Percentiles rank a stretch among this genome's conserved stretches.
Evolutionary conservation across 2,113 vertebrate species (phyloP).

Genomic region (Serilophus lunatus): DNA sequence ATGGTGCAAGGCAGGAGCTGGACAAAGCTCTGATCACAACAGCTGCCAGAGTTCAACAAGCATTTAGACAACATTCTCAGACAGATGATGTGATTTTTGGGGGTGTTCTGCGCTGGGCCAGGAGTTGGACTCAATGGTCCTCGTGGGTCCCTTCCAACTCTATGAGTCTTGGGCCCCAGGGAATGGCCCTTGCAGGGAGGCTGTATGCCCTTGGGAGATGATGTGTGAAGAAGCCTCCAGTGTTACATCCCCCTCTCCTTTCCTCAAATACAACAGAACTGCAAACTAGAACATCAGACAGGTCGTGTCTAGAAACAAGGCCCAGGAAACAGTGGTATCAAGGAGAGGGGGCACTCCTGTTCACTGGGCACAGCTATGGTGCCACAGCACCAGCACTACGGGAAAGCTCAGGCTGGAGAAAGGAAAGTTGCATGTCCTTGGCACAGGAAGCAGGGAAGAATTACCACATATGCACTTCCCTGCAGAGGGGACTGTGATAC

Average conservation of each 20-base stretch:
- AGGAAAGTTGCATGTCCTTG: not conserved
- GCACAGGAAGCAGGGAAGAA: not conserved
- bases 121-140: not conserved
- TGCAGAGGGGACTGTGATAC: not conserved
- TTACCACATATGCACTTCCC: accelerated
- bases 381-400: not conserved
- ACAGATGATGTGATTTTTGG: accelerated
- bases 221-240: not conserved
- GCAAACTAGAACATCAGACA: not conserved
- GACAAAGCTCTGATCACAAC: not conserved
- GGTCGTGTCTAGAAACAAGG: not conserved
- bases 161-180: not conserved
- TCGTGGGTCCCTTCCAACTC: not conserved
- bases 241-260: not conserved
- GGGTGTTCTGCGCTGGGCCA: not conserved
- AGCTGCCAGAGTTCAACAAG: not conserved
- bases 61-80: not conserved
- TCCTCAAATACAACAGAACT: not conserved
- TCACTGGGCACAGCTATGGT: accelerated
- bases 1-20: not conserved
- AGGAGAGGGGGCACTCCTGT: not conserved
- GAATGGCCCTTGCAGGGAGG: not conserved
- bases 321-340: not conserved
- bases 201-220: not conserved
- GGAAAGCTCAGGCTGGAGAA: not conserved